phyloP scores from a whole-genome alignment of 64 coral and sea anemone species.

The Dendronephthya gigantea region DNA sequence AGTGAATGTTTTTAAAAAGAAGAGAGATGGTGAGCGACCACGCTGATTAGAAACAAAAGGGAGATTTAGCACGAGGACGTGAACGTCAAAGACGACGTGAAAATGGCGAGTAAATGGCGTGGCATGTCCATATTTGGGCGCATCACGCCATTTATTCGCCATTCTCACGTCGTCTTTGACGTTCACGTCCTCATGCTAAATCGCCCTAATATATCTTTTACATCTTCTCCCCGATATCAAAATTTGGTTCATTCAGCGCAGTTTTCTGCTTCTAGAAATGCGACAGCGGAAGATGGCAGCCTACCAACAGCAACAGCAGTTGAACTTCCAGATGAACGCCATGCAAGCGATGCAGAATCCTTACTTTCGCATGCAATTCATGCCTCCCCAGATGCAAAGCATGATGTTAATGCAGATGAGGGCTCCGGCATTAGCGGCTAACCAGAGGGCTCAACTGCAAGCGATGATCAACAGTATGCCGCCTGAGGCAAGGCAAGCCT shows the following conservation, averaged over 20 bases:
- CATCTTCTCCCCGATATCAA: too few species aligned
- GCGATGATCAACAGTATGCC: neutral
- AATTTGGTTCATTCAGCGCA: too few species aligned
- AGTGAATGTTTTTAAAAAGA: slow-evolving; percentile 69
- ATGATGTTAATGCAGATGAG: slow-evolving; percentile 3
- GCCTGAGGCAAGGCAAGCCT: neutral
- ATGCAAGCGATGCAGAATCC: neutral
- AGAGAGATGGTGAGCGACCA: slow-evolving; percentile 53
- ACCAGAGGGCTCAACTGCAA: neutral
- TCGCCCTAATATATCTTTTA: too few species aligned
- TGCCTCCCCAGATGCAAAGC: neutral
- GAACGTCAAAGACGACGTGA: too few species aligned
- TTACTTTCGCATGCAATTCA: neutral
- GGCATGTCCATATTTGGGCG: too few species aligned
- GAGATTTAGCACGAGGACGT: too few species aligned
- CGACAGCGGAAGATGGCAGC: neutral
- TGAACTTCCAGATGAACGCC: neutral
- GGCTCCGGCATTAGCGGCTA: neutral
- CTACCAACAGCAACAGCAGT: neutral
- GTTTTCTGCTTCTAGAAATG: neutral
- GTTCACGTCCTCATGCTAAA: too few species aligned
- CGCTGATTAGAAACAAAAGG: neutral
- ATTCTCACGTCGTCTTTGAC: too few species aligned
- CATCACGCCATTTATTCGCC: too few species aligned
- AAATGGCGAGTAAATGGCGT: too few species aligned